Conservation (phyloP, 2,888 invertebrate species). For the Galeruca laticollis region DNA sequence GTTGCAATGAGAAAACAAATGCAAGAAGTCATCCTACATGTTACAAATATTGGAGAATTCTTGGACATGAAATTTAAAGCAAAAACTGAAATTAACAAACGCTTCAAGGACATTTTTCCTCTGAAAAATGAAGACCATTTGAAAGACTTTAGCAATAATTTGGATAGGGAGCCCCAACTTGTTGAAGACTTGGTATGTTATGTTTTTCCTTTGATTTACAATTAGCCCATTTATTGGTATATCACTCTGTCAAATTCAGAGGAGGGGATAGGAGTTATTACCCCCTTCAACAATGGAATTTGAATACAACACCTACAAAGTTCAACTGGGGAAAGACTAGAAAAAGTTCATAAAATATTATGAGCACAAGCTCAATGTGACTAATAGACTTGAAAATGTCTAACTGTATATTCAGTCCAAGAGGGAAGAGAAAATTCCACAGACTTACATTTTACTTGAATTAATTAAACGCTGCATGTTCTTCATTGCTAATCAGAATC, state of each 20-base stretch:
- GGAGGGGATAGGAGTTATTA: too few relatives aligned
- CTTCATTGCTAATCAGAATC: too few relatives aligned
- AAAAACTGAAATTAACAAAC: conserved; percentile 6
- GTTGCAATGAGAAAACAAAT: conserved; percentile 24
- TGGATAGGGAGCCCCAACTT: conserved; percentile 19
- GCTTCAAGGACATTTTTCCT: conserved; percentile 21
- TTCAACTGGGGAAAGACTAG: too few relatives aligned
- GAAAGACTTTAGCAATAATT: neutral
- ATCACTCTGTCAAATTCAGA: conserved; percentile 3
- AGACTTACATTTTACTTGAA: too few relatives aligned
- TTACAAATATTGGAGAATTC: conserved; percentile 19
- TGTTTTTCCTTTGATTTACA: conserved; percentile 3
- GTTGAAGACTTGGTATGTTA: conserved; percentile 17
- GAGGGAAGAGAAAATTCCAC: too few relatives aligned
- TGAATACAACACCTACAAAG: too few relatives aligned
- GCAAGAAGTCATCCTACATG: conserved; percentile 17
- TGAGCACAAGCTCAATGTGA: too few relatives aligned
- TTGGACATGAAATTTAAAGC: conserved; percentile 8
- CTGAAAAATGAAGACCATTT: conserved; percentile 16
- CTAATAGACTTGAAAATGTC: too few relatives aligned
- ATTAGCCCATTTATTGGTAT: neutral
- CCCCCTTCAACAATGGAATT: too few relatives aligned
- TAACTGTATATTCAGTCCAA: too few relatives aligned
- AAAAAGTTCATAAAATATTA: too few relatives aligned
- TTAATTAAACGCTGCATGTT: too few relatives aligned